Percentiles rank a stretch among this genome's conserved stretches.
These are phyloP conservation scores for Patella caerulea DNA, from an alignment of 2,888 invertebrate species.

Conservation along the genomic window DNA sequence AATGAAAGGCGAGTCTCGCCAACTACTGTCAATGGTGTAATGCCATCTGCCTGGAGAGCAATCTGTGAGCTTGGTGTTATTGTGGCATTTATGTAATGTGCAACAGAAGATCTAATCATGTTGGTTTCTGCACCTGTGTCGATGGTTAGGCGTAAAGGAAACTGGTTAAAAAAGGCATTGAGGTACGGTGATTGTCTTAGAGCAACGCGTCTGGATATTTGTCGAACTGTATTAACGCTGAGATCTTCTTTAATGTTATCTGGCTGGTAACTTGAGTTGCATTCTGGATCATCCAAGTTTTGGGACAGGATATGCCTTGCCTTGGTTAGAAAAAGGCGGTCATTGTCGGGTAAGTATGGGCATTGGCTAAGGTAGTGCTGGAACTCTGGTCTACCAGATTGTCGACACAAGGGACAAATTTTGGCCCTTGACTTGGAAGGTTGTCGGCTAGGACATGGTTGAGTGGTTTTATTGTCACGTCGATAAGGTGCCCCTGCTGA, in stretches of 20 bases:
- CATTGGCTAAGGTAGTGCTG: background rate
- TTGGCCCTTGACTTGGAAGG: background rate
- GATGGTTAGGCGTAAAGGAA: constrained; percentile 28
- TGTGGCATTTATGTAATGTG: constrained; percentile 21
- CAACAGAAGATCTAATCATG: constrained; percentile 30
- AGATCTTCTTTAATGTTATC: too few species aligned
- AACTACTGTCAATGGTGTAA: constrained; percentile 31
- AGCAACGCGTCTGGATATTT: constrained; percentile 14
- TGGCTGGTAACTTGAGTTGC: too few species aligned
- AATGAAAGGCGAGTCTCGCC: constrained; percentile 27
- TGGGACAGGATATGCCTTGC: too few species aligned
- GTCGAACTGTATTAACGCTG: too few species aligned
- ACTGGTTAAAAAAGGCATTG: constrained; percentile 32
- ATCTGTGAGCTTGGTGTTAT: constrained; percentile 22
- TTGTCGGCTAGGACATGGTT: background rate
- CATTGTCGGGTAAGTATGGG: background rate
- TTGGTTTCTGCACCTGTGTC: constrained; percentile 31
- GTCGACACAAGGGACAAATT: background rate
- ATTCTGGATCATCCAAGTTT: too few species aligned
- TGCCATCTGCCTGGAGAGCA: constrained; percentile 39
- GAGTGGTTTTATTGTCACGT: background rate
- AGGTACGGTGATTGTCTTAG: constrained; percentile 34
- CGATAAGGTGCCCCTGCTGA: background rate
- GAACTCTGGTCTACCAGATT: background rate
- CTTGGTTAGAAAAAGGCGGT: too few species aligned